phyloP scores from a whole-genome alignment of 1,140 invertebrate genomes.

The Musca vetustissima region DNA sequence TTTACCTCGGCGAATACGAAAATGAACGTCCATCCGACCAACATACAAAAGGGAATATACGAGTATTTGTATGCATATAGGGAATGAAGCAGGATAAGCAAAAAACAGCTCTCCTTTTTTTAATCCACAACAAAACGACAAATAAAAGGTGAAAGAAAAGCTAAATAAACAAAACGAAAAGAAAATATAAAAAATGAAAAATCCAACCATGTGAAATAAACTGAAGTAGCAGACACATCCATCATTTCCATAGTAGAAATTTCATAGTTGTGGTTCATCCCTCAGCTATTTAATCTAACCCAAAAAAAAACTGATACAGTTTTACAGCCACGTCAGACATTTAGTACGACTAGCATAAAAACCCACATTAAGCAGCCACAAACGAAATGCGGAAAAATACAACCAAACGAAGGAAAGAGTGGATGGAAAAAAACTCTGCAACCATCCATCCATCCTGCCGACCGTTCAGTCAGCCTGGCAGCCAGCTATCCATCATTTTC shows the following conservation, averaged over 20 bases:
- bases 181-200: background rate
- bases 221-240: slow-evolving; percentile 4
- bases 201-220: background rate
- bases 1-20: too few species aligned
- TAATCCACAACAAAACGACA: background rate
- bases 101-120: too few species aligned
- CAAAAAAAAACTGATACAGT: background rate
- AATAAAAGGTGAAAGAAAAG: background rate
- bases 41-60: too few species aligned
- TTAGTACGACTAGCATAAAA: slow-evolving; percentile 15
- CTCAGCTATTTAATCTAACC: background rate
- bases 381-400: too few species aligned
- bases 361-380: slow-evolving; percentile 8
- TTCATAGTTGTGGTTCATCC: background rate
- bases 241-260: background rate
- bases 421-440: too few species aligned
- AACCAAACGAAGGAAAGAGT: too few species aligned
- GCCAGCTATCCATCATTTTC: too few species aligned
- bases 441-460: too few species aligned
- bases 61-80: too few species aligned
- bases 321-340: background rate
- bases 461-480: too few species aligned
- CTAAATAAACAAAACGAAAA: background rate
- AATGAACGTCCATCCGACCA: too few species aligned
- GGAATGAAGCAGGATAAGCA: too few species aligned